Percentiles rank a stretch among this genome's conserved stretches.
Evolutionary conservation across 2,113 vertebrate species (phyloP).

Genomic region (Indri indri): DNA sequence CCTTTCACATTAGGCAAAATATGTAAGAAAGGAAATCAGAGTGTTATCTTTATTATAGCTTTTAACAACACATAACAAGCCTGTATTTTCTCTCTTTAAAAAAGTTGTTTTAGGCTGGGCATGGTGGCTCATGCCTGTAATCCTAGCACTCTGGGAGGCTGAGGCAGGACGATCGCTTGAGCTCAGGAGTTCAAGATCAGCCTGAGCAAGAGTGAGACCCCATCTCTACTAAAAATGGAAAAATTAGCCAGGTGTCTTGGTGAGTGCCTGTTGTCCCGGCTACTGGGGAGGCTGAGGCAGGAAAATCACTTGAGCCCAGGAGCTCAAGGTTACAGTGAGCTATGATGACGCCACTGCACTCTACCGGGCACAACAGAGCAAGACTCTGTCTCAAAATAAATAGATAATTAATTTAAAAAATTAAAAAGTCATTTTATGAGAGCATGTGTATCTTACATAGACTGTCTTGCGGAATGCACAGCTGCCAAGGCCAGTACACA

Average conservation of each 20-base stretch:
- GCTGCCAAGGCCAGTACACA: background rate
- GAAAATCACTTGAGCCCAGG: background rate
- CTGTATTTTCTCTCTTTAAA: background rate
- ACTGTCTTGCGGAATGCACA: background rate
- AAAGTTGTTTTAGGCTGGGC: background rate
- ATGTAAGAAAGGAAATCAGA: slow-evolving; percentile 4
- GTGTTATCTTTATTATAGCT: background rate
- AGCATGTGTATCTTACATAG: background rate
- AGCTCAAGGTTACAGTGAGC: background rate
- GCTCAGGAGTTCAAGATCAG: background rate
- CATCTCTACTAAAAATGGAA: background rate
- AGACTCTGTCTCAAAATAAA: background rate
- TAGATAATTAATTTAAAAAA: background rate
- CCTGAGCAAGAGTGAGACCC: background rate
- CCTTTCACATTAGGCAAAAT: slow-evolving; percentile 9
- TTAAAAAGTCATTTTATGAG: background rate
- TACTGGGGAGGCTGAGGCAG: background rate
- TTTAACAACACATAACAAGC: background rate
- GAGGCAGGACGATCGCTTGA: background rate
- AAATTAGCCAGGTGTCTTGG: background rate
- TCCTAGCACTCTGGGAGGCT: background rate
- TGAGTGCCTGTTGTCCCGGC: background rate
- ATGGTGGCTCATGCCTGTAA: background rate
- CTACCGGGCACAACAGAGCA: background rate
- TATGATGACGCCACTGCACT: background rate